Conservation (phyloP, 2,113 vertebrate genomes). For the Stegostoma tigrinum region DNA sequence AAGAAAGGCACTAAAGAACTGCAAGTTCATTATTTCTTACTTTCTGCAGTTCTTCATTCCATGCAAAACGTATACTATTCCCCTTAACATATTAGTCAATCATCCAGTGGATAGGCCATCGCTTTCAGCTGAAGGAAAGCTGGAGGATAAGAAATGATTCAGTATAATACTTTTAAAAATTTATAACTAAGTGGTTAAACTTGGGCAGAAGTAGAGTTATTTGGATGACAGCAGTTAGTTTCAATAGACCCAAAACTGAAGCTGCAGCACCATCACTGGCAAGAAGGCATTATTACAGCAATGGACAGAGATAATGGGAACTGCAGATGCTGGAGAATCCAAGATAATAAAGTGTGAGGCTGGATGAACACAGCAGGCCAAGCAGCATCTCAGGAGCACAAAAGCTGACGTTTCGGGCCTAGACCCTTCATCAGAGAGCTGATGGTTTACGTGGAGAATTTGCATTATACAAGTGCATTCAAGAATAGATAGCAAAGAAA, state of each 20-base stretch:
- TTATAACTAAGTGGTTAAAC: neutral
- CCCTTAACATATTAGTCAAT: neutral
- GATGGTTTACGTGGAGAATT: neutral
- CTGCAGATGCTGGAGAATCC: too few relatives aligned
- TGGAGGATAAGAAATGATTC: neutral
- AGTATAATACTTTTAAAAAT: neutral
- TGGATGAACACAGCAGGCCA: too few relatives aligned
- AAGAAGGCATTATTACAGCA: neutral
- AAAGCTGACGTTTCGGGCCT: too few relatives aligned
- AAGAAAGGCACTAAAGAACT: neutral
- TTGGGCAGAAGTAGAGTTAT: neutral
- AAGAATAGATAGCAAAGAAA: neutral
- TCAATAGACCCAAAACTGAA: neutral
- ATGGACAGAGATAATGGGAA: too few relatives aligned
- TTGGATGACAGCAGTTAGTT: neutral
- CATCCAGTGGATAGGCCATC: neutral
- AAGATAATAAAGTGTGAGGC: too few relatives aligned
- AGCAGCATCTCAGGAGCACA: too few relatives aligned
- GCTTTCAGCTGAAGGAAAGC: neutral
- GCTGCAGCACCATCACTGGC: neutral
- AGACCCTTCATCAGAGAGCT: too few relatives aligned
- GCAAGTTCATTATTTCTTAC: neutral
- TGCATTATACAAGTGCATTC: neutral
- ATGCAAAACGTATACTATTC: neutral
- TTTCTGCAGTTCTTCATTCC: neutral